Conservation (phyloP, 2,888 invertebrate genomes). For the Lithodes maja region DNA sequence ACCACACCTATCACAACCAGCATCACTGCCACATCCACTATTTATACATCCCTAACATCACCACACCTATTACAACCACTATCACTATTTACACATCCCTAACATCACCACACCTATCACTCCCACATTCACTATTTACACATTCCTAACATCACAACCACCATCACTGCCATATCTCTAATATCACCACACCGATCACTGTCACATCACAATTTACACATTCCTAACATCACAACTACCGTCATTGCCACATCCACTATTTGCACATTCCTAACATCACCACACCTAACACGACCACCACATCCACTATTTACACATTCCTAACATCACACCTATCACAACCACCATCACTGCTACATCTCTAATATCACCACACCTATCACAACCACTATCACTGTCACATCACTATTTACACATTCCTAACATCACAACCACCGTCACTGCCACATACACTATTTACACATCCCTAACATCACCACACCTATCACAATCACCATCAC, state of each 20-base stretch:
- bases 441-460: not conserved
- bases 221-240: not conserved
- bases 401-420: not conserved
- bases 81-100: too few species aligned
- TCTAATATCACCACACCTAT: not conserved
- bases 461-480: not conserved
- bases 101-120: too few species aligned
- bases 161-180: not conserved
- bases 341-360: constrained; percentile 9
- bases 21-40: too few species aligned
- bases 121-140: too few species aligned
- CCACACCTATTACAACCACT: too few species aligned
- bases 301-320: not conserved
- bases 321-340: not conserved
- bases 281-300: not conserved
- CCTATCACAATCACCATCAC: not conserved
- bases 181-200: not conserved
- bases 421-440: not conserved
- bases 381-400: not conserved
- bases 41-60: too few species aligned
- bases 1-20: too few species aligned
- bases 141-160: not conserved
- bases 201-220: not conserved
- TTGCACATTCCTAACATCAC: not conserved
- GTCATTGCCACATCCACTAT: not conserved